Base-by-base conservation (phyloP, 2,888 invertebrate species). In the Cyclophora punctaria region DNA sequence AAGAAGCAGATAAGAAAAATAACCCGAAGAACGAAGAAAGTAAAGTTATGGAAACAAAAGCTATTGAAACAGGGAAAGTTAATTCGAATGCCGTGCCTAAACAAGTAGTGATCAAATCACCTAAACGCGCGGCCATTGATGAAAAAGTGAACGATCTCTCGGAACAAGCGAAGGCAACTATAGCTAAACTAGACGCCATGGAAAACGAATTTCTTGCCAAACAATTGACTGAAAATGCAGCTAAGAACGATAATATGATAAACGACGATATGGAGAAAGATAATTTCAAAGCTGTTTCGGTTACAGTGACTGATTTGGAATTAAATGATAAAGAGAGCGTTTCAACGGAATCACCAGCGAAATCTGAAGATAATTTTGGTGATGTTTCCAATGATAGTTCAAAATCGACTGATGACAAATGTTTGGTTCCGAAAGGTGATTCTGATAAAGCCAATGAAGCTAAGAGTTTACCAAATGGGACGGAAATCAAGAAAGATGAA, bases 1-100 rank as follows among this genome's bases (percentile, higher is more conserved):
- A 46, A 7, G 43, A 52, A 40, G 48, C 47, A 46, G 51, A 59
- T 35, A 56, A 63, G 4, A 63, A 64, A 44, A 52, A 53, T 48
- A 50, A 53, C 6, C 42, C 20, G 44, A 59, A 59, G 44, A 46
- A 53, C n/a, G 50, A 53, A 34, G 64, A 64, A 48, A 52, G 52
- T 35, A 20, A 20, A 20, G 20, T 20, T 20, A 20, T 20, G 20
- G 20, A 20, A 20, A 20, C 20, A 20, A 20, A 20, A 35, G 44
- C 59, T 34, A 71, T 89, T 35, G 88, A 87, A 69, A 64, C 83
- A 48, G 88, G 86, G 0, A 84, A 78, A 69, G 88, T 84, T 45
- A 82, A 81, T 53, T 67, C 73, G 35, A 85, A 80, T 53, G 69
- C 64, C 37, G 59, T 65, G 49, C 87, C 89, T 7, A 83, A 80